phyloP scores from a whole-genome alignment of 2,113 vertebrate genomes.

The Salvelinus namaycush region DNA sequence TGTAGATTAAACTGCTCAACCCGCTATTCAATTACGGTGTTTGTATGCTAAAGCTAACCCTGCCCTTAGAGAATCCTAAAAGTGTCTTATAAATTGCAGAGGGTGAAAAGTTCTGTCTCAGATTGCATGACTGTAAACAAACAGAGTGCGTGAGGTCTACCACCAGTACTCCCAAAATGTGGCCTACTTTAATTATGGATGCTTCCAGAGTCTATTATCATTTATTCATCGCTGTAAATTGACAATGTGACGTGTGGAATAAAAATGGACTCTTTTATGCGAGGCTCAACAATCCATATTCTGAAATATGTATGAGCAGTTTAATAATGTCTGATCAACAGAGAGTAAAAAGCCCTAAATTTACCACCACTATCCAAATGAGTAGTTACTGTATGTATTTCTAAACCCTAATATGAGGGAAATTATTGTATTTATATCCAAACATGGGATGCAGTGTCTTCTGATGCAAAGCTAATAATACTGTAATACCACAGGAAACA shows the following conservation, averaged over 20 bases:
- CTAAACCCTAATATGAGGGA: not conserved
- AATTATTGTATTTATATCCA: not conserved
- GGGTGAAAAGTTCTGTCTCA: not conserved
- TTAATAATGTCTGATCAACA: not conserved
- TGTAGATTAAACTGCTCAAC: not conserved
- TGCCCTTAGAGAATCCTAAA: not conserved
- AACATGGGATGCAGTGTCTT: not conserved
- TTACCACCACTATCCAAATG: not conserved
- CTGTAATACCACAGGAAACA: not conserved
- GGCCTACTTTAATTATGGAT: conserved; percentile 28
- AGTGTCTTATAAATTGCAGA: too few species aligned
- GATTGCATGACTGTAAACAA: not conserved
- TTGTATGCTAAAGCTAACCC: not conserved
- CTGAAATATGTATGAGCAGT: not conserved
- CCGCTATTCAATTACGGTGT: not conserved
- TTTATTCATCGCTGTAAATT: conserved; percentile 31
- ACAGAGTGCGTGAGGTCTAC: not conserved
- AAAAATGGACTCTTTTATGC: not conserved
- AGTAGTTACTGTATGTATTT: not conserved
- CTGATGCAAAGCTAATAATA: not conserved
- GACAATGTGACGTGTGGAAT: conserved; percentile 3
- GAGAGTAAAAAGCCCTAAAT: not conserved
- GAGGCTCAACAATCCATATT: not conserved
- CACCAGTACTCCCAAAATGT: conserved; percentile 4
- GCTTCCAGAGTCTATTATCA: conserved; percentile 27